Conservation (phyloP, 2,888 invertebrate genomes). For the Andricus quercusramuli region DNA sequence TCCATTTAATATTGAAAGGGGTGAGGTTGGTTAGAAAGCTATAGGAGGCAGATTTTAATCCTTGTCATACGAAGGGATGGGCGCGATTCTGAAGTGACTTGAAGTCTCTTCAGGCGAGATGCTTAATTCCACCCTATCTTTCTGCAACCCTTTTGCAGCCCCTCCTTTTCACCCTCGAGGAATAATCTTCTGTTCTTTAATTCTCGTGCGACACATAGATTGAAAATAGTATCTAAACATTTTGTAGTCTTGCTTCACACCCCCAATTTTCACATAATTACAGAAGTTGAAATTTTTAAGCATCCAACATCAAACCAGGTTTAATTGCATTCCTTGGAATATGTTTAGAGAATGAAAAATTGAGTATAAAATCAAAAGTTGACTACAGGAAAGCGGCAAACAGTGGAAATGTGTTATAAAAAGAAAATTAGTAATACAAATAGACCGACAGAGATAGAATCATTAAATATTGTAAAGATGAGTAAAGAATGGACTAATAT, state of each 20-base stretch:
- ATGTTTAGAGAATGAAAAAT: too few species aligned
- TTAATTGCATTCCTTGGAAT: too few species aligned
- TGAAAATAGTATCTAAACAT: constrained; percentile 60
- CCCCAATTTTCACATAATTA: not conserved
- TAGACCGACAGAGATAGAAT: too few species aligned
- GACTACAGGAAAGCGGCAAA: too few species aligned
- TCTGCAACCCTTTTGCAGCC: constrained; percentile 56
- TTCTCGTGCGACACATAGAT: constrained; percentile 63
- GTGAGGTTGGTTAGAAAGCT: constrained; percentile 60
- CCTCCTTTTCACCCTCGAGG: constrained; percentile 64
- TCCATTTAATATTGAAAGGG: constrained; percentile 70
- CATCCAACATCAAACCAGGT: too few species aligned
- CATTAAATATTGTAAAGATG: too few species aligned
- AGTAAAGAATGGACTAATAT: too few species aligned
- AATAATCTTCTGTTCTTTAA: constrained; percentile 72
- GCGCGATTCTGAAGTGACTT: constrained; percentile 76
- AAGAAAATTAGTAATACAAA: too few species aligned
- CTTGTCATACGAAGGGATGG: constrained; percentile 72
- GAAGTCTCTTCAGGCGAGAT: constrained; percentile 78
- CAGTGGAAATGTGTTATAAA: too few species aligned
- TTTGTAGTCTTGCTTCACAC: not conserved
- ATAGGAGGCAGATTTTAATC: constrained; percentile 77
- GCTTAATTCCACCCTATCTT: constrained; percentile 73
- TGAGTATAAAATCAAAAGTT: too few species aligned
- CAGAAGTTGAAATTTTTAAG: not conserved